phyloP scores from a whole-genome alignment of 2,113 vertebrate species.

The Phyllostomus hastatus region DNA sequence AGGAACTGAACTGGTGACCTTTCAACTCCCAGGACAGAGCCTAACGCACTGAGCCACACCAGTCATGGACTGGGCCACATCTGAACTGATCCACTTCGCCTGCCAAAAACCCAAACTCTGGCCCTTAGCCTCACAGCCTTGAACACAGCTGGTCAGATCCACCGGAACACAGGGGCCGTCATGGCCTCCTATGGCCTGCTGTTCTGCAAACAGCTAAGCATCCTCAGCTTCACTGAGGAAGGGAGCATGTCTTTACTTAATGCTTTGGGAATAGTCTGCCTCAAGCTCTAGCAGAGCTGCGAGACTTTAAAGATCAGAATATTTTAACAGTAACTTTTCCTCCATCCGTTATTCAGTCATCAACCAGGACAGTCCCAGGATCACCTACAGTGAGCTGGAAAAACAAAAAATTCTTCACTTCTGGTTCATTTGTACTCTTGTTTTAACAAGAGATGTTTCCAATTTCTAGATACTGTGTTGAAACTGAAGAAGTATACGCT shows the following conservation, averaged over 20 bases:
- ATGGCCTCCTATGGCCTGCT: not conserved
- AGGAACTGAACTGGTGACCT: no score
- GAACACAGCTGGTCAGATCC: not conserved
- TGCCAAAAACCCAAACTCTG: not conserved
- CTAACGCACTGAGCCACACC: no score
- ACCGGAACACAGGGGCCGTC: not conserved
- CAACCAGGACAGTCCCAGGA: not conserved
- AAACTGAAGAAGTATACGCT: not conserved
- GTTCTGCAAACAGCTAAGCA: constrained; percentile 8
- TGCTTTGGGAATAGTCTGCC: not conserved
- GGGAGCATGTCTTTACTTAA: not conserved
- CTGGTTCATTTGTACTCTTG: not conserved
- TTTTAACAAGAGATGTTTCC: constrained; percentile 8
- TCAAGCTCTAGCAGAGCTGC: not conserved
- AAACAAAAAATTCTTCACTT: not conserved
- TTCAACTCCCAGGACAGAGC: no score
- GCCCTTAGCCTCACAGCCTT: constrained; percentile 20
- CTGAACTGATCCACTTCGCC: not conserved
- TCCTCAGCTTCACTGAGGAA: constrained; percentile 27
- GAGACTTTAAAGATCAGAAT: not conserved
- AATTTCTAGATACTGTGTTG: not conserved
- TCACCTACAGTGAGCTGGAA: not conserved
- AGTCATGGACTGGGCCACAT: not conserved
- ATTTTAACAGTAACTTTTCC: not conserved
- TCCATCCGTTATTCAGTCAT: not conserved